phyloP scores from a whole-genome alignment of 2,113 vertebrate genomes.

The Antechinus flavipes region DNA sequence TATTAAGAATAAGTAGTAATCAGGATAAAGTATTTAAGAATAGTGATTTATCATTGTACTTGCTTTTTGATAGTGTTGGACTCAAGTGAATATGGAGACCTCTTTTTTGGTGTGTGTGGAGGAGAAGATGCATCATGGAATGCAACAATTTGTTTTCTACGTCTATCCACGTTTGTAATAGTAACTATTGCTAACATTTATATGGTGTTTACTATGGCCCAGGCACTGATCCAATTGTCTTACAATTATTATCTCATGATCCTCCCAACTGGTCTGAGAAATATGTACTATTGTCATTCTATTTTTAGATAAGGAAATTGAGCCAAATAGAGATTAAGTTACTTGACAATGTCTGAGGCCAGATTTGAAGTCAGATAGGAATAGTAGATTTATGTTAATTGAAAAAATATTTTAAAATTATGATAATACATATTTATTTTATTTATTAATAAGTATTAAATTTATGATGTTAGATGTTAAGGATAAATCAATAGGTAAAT shows the following conservation, averaged over 20 bases:
- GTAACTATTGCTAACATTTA: background rate
- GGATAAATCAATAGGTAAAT: background rate
- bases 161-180: background rate
- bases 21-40: background rate
- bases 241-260: background rate
- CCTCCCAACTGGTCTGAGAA: background rate
- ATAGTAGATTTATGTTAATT: background rate
- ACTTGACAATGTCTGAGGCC: background rate
- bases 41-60: background rate
- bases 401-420: background rate
- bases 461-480: background rate
- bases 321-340: background rate
- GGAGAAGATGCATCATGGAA: background rate
- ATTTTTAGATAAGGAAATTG: background rate
- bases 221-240: too few species aligned
- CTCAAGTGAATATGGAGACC: background rate
- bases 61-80: background rate
- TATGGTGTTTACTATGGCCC: too few species aligned
- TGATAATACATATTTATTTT: background rate
- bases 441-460: background rate
- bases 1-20: background rate
- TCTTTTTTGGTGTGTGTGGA: background rate
- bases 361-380: background rate
- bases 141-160: background rate
- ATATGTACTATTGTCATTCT: background rate